Percentiles rank a stretch among this genome's conserved stretches.
These are phyloP conservation scores for Dipodomys ordii DNA, from an alignment of 2,113 vertebrate species.

Conservation along the genomic window DNA sequence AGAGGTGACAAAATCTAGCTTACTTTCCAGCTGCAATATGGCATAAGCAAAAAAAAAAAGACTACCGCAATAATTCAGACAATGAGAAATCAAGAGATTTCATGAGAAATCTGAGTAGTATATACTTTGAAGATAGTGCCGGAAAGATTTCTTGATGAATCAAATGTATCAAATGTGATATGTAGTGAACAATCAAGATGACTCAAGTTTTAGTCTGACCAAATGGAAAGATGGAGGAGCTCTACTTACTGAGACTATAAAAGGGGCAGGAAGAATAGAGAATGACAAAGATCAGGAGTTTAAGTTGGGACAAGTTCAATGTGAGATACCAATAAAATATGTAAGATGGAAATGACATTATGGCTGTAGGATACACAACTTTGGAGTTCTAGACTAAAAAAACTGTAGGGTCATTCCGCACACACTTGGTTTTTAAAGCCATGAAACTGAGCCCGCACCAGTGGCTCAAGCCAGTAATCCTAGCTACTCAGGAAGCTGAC, in stretches of 20 bases:
- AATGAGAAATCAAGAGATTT: neutral
- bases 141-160: neutral
- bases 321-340: conserved; percentile 28
- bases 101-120: neutral
- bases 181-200: neutral
- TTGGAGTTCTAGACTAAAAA: conserved; percentile 20
- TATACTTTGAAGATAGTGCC: neutral
- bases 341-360: neutral
- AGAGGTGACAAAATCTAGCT: conserved; percentile 27
- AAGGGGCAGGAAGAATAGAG: neutral
- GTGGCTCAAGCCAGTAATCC: too few species aligned
- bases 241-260: conserved; percentile 18
- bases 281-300: neutral
- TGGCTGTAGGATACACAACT: neutral
- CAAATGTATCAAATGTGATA: conserved; percentile 22
- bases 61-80: conserved; percentile 6
- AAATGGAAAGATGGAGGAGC: conserved; percentile 21
- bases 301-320: conserved; percentile 37
- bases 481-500: too few species aligned
- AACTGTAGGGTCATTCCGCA: conserved; percentile 12
- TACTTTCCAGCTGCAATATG: neutral
- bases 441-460: neutral
- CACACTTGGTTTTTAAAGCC: neutral
- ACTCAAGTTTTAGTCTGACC: conserved; percentile 32
- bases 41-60: neutral